Percentiles rank a stretch among this genome's conserved stretches.
These are phyloP conservation scores for Synodontis membranacea DNA, from an alignment of 2,113 vertebrate species.

Conservation along the genomic window DNA sequence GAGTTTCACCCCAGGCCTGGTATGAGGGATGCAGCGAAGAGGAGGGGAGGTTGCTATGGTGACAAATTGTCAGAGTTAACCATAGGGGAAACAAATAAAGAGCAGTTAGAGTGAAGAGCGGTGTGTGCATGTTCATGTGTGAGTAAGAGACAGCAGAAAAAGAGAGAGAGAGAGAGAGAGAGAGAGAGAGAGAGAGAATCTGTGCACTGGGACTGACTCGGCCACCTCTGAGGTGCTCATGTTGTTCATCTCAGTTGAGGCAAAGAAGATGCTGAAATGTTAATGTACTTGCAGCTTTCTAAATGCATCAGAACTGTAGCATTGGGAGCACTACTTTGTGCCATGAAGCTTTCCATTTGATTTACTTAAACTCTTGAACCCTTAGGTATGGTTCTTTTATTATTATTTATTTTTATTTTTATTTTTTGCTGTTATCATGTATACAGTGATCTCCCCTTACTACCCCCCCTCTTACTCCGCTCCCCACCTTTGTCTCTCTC, in stretches of 20 bases:
- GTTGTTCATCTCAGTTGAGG: constrained; percentile 25
- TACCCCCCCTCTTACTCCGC: neutral
- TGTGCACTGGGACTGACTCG: neutral
- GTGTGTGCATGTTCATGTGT: constrained; percentile 32
- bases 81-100: constrained; percentile 55
- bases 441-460: constrained; percentile 22
- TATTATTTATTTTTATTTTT: no score
- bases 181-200: neutral
- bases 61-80: constrained; percentile 56
- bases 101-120: constrained; percentile 31
- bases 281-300: constrained; percentile 41
- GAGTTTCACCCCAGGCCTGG: constrained; percentile 38
- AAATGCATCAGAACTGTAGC: constrained; percentile 63
- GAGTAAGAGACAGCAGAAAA: neutral
- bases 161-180: neutral
- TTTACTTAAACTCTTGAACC: constrained; percentile 26
- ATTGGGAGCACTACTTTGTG: neutral
- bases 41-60: constrained; percentile 54
- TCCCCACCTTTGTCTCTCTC: constrained; percentile 3
- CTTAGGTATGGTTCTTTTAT: no score
- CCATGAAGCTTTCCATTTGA: neutral
- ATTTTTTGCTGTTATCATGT: neutral
- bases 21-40: constrained; percentile 32
- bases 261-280: constrained; percentile 32
- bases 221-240: constrained; percentile 6